Conservation (phyloP, 1,140 invertebrate genomes). For the Drosophila truncata region DNA sequence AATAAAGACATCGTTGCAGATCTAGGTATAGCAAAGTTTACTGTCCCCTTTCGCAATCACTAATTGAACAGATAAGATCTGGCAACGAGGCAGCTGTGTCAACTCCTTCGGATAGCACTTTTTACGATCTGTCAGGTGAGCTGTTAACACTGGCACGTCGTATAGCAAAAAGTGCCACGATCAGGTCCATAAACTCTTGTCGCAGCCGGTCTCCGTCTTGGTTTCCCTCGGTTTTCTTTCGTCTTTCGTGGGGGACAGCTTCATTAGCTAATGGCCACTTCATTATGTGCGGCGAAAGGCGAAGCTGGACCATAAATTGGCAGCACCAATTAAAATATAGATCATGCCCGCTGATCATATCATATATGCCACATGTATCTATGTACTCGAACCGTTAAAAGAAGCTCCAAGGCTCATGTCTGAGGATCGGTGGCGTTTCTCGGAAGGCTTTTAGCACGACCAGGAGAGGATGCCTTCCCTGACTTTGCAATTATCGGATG, state of each 20-base stretch:
- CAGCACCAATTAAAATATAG: constrained; percentile 81
- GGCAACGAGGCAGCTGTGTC: constrained; percentile 21
- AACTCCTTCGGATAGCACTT: constrained; percentile 35
- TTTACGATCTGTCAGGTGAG: constrained; percentile 59
- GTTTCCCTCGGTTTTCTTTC: constrained; percentile 17
- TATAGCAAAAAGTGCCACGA: constrained; percentile 41
- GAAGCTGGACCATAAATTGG: constrained; percentile 50
- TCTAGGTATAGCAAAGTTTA: constrained; percentile 12
- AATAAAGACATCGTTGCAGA: background rate
- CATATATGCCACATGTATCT: constrained; percentile 24
- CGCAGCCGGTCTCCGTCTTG: constrained; percentile 4
- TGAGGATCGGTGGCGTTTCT: constrained; percentile 63
- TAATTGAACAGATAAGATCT: constrained; percentile 44
- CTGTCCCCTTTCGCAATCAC: constrained; percentile 27
- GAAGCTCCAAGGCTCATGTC: constrained; percentile 35
- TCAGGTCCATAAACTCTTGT: constrained; percentile 26
- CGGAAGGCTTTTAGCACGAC: constrained; percentile 71
- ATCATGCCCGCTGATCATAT: constrained; percentile 73
- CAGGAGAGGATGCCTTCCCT: constrained; percentile 28
- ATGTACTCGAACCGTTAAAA: constrained; percentile 65
- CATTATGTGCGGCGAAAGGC: constrained; percentile 48
- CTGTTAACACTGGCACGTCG: constrained; percentile 56
- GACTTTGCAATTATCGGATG: constrained; percentile 52
- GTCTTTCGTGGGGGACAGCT: constrained; percentile 57
- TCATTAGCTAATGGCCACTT: constrained; percentile 80